These are phyloP conservation scores for Saguinus imperator DNA, from an alignment of 2,113 vertebrate genomes.

Conservation along the genomic window DNA sequence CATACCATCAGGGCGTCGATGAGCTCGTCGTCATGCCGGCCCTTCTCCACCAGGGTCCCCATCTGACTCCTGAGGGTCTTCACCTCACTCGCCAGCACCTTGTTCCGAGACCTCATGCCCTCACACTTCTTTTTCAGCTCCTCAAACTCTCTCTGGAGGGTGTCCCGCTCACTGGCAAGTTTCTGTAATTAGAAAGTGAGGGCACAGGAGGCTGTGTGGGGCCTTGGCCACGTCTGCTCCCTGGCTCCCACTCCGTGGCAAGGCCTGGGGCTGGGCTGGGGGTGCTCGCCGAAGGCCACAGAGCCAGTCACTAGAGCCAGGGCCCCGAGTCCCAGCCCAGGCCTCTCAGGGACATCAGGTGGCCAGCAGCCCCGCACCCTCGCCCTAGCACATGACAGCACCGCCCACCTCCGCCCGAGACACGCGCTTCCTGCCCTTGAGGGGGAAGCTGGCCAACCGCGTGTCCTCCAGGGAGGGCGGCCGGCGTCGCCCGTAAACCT, in stretches of 20 bases:
- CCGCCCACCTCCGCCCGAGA: neutral
- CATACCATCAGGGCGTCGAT: slow-evolving; percentile 91
- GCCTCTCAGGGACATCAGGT: neutral
- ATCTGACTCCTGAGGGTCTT: slow-evolving; percentile 90
- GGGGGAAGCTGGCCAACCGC: neutral
- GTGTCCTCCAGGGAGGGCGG: neutral
- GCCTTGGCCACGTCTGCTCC: accelerated
- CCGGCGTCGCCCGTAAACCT: neutral
- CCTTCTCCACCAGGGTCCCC: slow-evolving; percentile 90
- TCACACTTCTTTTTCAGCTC: slow-evolving; percentile 90
- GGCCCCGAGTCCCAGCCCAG: neutral
- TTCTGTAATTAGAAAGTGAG: slow-evolving; percentile 81
- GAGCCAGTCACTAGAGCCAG: neutral
- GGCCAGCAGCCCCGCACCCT: neutral
- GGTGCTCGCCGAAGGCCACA: neutral
- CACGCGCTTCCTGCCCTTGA: neutral
- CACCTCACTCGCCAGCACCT: slow-evolving; percentile 86
- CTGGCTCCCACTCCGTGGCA: neutral
- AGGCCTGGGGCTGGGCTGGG: neutral
- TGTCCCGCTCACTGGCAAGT: slow-evolving; percentile 83
- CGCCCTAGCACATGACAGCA: neutral
- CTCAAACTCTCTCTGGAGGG: slow-evolving; percentile 87
- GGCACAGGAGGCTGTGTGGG: neutral
- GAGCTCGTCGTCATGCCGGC: slow-evolving; percentile 92
- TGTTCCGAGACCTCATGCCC: slow-evolving; percentile 88